Evolutionary conservation across 2,888 invertebrate genomes (phyloP), one percentile per base, ranked within the genome.

Genomic region (Aspidapion aeneum): DNA sequence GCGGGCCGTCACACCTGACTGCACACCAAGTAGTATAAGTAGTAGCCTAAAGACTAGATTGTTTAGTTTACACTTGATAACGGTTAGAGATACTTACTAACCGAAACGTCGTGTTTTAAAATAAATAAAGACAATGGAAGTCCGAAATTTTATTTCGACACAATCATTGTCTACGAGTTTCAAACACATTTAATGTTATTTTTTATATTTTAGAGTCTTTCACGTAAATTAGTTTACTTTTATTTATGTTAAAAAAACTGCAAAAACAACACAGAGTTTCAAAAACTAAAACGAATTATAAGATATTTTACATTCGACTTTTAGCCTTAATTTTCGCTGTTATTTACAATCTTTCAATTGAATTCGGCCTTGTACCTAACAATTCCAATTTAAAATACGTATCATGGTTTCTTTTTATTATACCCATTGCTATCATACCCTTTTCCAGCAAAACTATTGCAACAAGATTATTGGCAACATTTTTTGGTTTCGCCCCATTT

Each of bases 401-500:
- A n/a, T 72, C 75, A 3, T 74, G 73, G 73, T 20, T 72, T 20
- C 62, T 75, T 18, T 60, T 71, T 5, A n/a, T 68, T 1, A n/a
- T 72, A 18, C 74, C 76, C 58, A 63, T 75, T n/a, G 18, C 70
- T 18, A 54, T 73, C 12, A 71, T 76, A 50, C 72, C 73, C 1
- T 69, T 72, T 35, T 68, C 73, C 12, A 63, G 68, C 18, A 72
- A 68, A 49, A 69, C 65, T 55, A 66, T 76, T 18, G 66, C 70
- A n/a, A 58, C 71, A 0, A 63, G 75, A 61, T 55, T 74, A 18
- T 66, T 67, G 2, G 67, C 69, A 2, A 74, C 74, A 21, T 73
- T 72, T 57, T 69, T 74, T 22, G 74, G 70, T 0, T 74, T 75
- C 61, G 71, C 70, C 1, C 73, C 75, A 1, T 75, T 74, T 62